These are phyloP conservation scores for Agrotis clavis DNA, from an alignment of 2,888 invertebrate species.

Conservation along the genomic window DNA sequence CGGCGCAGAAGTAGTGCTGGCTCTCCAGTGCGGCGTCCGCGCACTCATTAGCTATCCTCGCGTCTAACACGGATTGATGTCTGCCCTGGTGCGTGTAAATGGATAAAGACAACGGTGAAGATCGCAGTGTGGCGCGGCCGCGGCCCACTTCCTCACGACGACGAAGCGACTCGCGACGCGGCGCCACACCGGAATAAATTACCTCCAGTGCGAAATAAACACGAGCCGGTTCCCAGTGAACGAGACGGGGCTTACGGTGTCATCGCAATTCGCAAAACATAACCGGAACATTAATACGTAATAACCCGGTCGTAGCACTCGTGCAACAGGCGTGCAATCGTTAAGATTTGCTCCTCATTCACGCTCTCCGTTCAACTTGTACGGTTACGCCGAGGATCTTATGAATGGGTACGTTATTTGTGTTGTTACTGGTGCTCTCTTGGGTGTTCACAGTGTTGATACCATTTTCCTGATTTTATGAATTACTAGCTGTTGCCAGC, in stretches of 20 bases:
- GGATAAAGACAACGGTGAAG: conserved; percentile 72
- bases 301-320: conserved; percentile 34
- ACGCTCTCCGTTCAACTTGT: conserved; percentile 24
- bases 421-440: conserved; percentile 15
- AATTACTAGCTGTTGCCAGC: no score
- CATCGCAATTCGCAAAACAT: conserved; percentile 40
- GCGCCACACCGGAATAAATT: conserved; percentile 45
- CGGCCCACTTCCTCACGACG: conserved; percentile 38
- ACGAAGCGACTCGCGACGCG: conserved; percentile 35
- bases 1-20: conserved; percentile 70
- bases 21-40: conserved; percentile 41
- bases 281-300: conserved; percentile 50
- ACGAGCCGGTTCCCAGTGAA: conserved; percentile 43
- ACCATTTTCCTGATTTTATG: background rate
- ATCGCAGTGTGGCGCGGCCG: conserved; percentile 31
- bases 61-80: conserved; percentile 57
- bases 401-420: conserved; percentile 47
- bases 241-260: conserved; percentile 35
- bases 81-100: conserved; percentile 65
- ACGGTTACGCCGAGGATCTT: conserved; percentile 17
- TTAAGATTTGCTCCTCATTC: conserved; percentile 54
- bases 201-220: conserved; percentile 48
- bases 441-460: conserved; percentile 4
- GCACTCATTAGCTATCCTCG: conserved; percentile 54
- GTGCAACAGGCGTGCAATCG: conserved; percentile 46